These are phyloP conservation scores for Galagoides demidoff DNA, from an alignment of 2,797 vertebrate genomes.

Conservation along the genomic window DNA sequence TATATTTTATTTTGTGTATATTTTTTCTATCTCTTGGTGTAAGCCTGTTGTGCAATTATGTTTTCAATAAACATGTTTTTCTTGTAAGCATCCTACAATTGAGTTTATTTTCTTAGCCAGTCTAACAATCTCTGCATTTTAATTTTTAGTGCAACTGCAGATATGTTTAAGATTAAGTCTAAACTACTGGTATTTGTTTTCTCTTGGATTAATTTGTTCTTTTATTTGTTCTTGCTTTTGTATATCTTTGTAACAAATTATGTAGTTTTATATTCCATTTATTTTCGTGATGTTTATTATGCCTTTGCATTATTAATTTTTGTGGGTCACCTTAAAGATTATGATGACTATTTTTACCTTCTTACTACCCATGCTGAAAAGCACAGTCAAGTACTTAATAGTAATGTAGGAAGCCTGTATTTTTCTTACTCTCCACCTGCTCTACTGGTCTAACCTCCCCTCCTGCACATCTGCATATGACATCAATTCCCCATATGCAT, in stretches of 20 bases:
- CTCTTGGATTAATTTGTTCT: neutral
- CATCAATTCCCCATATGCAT: neutral
- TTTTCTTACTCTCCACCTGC: neutral
- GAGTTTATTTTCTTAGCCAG: neutral
- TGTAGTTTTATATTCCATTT: neutral
- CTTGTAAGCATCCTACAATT: neutral
- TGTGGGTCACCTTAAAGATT: neutral
- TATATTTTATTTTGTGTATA: neutral
- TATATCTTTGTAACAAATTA: neutral
- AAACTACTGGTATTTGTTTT: neutral
- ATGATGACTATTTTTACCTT: neutral
- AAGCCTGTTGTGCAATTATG: neutral
- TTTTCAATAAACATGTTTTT: neutral
- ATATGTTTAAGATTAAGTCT: neutral
- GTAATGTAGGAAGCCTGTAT: neutral
- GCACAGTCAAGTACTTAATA: neutral
- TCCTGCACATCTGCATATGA: neutral
- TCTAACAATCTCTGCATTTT: neutral
- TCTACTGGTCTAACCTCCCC: neutral
- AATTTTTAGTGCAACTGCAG: neutral
- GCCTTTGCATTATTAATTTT: neutral
- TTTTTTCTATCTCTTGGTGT: neutral
- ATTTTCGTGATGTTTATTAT: neutral
- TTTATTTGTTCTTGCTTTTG: neutral
- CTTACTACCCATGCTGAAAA: neutral